phyloP scores from a whole-genome alignment of 2,797 vertebrate species.

The Huso huso region DNA sequence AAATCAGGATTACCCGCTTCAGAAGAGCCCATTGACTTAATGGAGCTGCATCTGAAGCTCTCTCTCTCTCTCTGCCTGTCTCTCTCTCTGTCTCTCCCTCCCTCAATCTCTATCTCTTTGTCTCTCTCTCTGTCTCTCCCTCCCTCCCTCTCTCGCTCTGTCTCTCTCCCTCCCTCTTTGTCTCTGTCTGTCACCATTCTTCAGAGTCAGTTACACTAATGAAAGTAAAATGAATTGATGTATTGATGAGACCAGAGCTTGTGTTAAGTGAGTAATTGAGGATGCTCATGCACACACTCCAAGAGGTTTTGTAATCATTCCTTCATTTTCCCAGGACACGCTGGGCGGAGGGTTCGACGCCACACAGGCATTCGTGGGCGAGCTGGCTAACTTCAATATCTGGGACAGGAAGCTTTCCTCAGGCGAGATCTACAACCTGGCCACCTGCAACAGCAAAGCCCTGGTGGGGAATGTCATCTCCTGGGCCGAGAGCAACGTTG shows the following conservation, averaged over 20 bases:
- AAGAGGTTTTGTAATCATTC: conserved; percentile 22
- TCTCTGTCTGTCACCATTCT: not conserved
- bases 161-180: no score
- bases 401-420: conserved; percentile 91
- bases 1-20: no score
- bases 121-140: no score
- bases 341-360: conserved; percentile 91
- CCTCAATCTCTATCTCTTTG: no score
- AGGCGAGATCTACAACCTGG: conserved; percentile 85
- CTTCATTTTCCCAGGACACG: conserved; percentile 69
- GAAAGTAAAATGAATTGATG: no score
- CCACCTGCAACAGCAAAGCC: conserved; percentile 89
- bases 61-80: not conserved
- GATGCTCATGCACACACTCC: no score
- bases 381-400: conserved; percentile 93
- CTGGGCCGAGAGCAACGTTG: conserved; percentile 86
- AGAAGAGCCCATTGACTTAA: not conserved
- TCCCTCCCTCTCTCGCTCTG: no score
- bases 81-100: no score
- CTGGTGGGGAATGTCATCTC: conserved; percentile 89
- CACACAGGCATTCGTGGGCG: conserved; percentile 90
- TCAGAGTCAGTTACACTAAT: no score
- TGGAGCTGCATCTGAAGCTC: not conserved
- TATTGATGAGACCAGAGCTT: no score
- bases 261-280: no score